phyloP scores from a whole-genome alignment of 1,140 invertebrate genomes.

The Sitodiplosis mosellana region DNA sequence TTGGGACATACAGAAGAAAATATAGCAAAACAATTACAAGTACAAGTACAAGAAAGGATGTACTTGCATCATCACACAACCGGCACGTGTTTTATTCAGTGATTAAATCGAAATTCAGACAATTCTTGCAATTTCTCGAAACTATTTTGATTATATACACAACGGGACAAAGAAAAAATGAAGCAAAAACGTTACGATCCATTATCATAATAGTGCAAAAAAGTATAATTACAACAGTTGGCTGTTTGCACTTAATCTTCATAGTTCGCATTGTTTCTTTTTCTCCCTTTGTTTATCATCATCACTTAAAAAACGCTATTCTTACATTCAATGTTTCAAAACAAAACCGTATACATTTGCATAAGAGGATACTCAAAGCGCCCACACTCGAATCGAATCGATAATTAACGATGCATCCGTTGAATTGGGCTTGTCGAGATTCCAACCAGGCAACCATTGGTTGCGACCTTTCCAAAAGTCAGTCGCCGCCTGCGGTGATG shows the following conservation, averaged over 20 bases:
- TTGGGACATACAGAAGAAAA: too few relatives aligned
- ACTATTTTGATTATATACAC: not conserved
- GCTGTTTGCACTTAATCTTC: too few relatives aligned
- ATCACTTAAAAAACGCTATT: not conserved
- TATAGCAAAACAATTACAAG: too few relatives aligned
- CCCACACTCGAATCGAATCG: constrained; percentile 37
- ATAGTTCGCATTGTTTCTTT: not conserved
- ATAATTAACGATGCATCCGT: constrained; percentile 31
- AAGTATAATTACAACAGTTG: too few relatives aligned
- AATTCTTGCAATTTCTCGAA: not conserved
- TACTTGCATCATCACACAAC: too few relatives aligned
- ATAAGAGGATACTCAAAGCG: constrained; percentile 25
- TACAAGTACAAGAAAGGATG: too few relatives aligned
- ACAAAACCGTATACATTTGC: too few relatives aligned
- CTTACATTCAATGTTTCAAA: not conserved
- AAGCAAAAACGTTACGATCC: too few relatives aligned
- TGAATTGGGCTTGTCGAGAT: constrained; percentile 10
- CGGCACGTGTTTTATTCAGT: too few relatives aligned
- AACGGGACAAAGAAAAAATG: too few relatives aligned
- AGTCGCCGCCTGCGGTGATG: constrained; percentile 10
- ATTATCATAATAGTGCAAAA: too few relatives aligned
- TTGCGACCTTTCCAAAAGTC: constrained; percentile 29
- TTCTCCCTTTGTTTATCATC: not conserved
- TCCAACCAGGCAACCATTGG: constrained; percentile 32
- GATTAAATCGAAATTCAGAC: too few relatives aligned